Percentiles rank a stretch among this genome's conserved stretches.
phyloP scores from a whole-genome alignment of 2,888 invertebrate genomes.

The Himalopsyche tibetana region DNA sequence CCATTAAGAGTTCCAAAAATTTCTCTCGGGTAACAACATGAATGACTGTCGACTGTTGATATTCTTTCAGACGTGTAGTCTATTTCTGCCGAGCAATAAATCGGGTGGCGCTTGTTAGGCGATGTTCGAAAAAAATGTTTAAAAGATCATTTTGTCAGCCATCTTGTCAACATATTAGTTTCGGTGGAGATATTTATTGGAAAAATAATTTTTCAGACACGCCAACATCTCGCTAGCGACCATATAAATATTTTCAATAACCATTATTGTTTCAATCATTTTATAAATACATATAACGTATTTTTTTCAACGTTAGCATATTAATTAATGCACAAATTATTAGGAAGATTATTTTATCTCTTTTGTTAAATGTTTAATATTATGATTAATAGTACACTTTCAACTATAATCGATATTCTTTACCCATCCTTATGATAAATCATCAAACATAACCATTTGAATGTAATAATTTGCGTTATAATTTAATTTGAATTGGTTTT shows the following conservation, averaged over 20 bases:
- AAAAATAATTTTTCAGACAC: constrained; percentile 30
- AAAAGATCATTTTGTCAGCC: constrained; percentile 43
- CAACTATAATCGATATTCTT: no score
- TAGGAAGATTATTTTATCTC: no score
- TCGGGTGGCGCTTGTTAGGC: constrained; percentile 38
- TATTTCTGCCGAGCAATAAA: constrained; percentile 33
- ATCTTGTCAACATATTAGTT: constrained; percentile 40
- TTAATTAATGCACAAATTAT: no score
- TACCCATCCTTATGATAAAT: no score
- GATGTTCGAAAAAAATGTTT: constrained; percentile 34
- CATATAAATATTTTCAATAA: constrained; percentile 32
- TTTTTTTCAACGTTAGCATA: background rate
- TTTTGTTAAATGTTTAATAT: no score
- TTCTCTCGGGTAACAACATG: background rate
- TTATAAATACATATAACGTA: background rate
- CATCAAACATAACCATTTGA: no score
- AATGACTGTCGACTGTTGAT: background rate
- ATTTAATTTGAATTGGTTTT: no score
- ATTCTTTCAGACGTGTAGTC: constrained; percentile 28
- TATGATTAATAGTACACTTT: no score
- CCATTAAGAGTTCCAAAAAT: constrained; percentile 38
- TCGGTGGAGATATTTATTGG: constrained; percentile 12
- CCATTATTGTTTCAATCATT: constrained; percentile 8
- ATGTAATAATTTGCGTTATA: no score
- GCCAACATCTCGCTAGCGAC: background rate